Conservation (phyloP, 2,113 vertebrate genomes). For the Benitochromis conjunctus region DNA sequence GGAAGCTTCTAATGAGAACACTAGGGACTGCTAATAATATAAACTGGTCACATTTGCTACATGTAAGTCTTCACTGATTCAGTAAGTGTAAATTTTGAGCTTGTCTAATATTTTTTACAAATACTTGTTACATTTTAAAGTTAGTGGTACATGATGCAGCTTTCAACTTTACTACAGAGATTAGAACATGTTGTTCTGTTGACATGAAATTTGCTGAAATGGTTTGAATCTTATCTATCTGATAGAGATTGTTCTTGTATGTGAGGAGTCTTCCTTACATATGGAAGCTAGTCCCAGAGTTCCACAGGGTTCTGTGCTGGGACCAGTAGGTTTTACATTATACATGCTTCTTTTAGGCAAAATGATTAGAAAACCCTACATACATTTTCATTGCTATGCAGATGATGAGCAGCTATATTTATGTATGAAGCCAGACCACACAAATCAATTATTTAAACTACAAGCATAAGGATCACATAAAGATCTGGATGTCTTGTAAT, state of each 20-base stretch:
- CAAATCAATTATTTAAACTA: not conserved
- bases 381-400: not conserved
- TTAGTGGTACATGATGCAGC: not conserved
- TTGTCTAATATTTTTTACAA: not conserved
- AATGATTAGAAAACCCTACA: not conserved
- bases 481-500: not conserved
- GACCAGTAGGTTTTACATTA: not conserved
- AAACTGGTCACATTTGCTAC: not conserved
- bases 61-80: not conserved
- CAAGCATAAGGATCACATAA: not conserved
- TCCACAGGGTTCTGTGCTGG: not conserved
- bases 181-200: not conserved
- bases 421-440: not conserved
- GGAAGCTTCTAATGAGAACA: not conserved
- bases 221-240: not conserved
- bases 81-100: not conserved
- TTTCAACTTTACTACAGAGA: not conserved
- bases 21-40: not conserved
- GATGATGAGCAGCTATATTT: not conserved
- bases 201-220: not conserved
- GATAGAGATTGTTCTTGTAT: not conserved
- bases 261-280: not conserved
- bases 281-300: not conserved
- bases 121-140: not conserved
- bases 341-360: not conserved